Base-by-base conservation (phyloP, 2,888 invertebrate species). In the Philereme vetulata region DNA sequence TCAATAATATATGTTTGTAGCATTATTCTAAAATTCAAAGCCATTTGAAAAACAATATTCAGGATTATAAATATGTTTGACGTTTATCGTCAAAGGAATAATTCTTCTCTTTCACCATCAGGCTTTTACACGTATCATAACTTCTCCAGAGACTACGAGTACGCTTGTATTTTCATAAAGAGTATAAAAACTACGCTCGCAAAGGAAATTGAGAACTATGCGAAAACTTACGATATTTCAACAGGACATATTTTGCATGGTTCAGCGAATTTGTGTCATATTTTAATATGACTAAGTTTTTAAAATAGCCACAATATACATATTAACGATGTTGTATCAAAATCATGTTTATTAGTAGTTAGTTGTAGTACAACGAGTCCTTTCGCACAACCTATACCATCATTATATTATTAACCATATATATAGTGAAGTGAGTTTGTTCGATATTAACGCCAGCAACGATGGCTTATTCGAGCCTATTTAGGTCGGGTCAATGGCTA, bases 401-500 rank as follows among this genome's bases (percentile, higher is more conserved):
- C 33, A 60, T 63, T 53, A 71, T 46, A 76, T 75, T 75, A 72
- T 76, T 72, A 72, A 70, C 65, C 63, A 69, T 69, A 75, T 77
- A 77, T 78, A 77, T 76, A 75, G 76, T 73, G 75, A 77, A 62
- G 51, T 53, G 45, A 56, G 76, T 77, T 80, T 78, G 82, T 78
- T 80, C 78, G 74, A 81, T 83, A 82, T 68, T 81, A 84, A 80
- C 77, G 78, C 75, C 80, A 73, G 73, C 72, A 73, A 70, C 80
- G 78, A 81, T 83, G 80, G 84, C 79, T 81, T 82, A 79, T 80
- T 82, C 73, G 75, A 69, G 72, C 77, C 81, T 82, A 85, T 85
- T 85, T 82, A 81, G 85, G 85, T 84, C 85, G 84, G 83, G 85
- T 86, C 85, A 85, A 82, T 81, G 77, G 81, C 78, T 85, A 85